These are phyloP conservation scores for Rhinatrema bivittatum DNA, from an alignment of 2,797 vertebrate species.

Conservation along the genomic window DNA sequence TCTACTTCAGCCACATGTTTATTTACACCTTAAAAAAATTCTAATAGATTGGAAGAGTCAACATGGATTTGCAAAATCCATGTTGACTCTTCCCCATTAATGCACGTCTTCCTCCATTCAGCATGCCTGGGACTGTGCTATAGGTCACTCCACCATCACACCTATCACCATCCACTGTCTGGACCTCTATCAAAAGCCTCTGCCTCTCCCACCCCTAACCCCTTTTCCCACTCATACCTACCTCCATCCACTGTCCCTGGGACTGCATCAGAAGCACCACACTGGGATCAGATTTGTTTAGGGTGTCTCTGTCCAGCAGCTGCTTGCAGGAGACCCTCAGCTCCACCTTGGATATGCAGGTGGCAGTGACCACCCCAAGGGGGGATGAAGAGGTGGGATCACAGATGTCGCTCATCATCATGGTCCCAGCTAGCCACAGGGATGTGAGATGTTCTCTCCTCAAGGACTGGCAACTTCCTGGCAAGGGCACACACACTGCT, in stretches of 20 bases:
- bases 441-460: too few relatives aligned
- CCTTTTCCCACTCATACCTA: conserved; percentile 33
- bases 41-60: too few relatives aligned
- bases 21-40: too few relatives aligned
- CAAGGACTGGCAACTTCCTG: too few relatives aligned
- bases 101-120: too few relatives aligned
- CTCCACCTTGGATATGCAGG: conserved; percentile 87
- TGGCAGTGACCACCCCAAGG: conserved; percentile 63
- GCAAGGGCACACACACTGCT: too few relatives aligned
- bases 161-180: not conserved
- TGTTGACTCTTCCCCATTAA: too few relatives aligned
- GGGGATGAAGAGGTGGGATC: conserved; percentile 67
- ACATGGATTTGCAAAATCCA: too few relatives aligned
- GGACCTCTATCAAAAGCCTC: too few relatives aligned
- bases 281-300: conserved; percentile 91
- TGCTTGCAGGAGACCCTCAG: conserved; percentile 87
- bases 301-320: conserved; percentile 88
- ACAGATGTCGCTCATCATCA: conserved; percentile 64
- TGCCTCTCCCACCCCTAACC: too few relatives aligned
- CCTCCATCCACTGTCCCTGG: conserved; percentile 91
- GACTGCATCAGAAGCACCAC: conserved; percentile 83
- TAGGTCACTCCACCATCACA: not conserved
- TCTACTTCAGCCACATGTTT: too few relatives aligned
- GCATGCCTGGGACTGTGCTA: too few relatives aligned
- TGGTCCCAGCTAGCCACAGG: not conserved